Percentiles rank a stretch among this genome's conserved stretches.
Conservation (phyloP, 2,797 vertebrate genomes). For the Siniperca scherzeri region DNA sequence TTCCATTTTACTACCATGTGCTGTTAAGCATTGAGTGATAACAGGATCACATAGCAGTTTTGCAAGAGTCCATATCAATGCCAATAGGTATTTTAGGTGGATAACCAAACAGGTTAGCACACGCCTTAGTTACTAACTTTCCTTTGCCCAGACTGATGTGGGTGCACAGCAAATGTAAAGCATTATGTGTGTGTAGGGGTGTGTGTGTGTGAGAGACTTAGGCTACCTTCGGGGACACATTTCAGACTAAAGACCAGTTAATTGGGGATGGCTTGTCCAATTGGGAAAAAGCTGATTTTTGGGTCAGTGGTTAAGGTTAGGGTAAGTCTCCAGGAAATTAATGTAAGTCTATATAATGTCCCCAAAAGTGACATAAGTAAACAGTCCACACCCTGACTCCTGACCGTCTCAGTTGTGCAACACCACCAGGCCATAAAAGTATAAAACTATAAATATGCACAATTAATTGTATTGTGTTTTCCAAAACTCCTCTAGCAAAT, state of each 20-base stretch:
- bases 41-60: not conserved
- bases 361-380: no score
- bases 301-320: no score
- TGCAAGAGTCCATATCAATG: not conserved
- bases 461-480: constrained; percentile 1
- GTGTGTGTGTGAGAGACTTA: not conserved
- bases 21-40: not conserved
- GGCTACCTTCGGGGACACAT: no score
- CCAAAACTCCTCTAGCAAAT: not conserved
- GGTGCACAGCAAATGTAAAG: not conserved
- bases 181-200: not conserved
- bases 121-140: constrained; percentile 16
- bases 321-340: no score
- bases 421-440: constrained; percentile 15
- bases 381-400: not conserved
- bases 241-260: no score
- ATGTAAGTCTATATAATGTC: no score
- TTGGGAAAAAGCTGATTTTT: no score
- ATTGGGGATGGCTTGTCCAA: no score
- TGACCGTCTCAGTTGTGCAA: constrained; percentile 6
- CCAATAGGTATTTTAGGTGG: not conserved
- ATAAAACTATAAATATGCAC: constrained; percentile 5
- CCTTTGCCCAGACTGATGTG: not conserved
- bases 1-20: constrained; percentile 45
- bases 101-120: constrained; percentile 41